A percentile compares a stretch with the other conserved stretches of the same genome.
Evolutionary conservation across 2,888 invertebrate species (phyloP).

Genomic region (Catocala sponsa): DNA sequence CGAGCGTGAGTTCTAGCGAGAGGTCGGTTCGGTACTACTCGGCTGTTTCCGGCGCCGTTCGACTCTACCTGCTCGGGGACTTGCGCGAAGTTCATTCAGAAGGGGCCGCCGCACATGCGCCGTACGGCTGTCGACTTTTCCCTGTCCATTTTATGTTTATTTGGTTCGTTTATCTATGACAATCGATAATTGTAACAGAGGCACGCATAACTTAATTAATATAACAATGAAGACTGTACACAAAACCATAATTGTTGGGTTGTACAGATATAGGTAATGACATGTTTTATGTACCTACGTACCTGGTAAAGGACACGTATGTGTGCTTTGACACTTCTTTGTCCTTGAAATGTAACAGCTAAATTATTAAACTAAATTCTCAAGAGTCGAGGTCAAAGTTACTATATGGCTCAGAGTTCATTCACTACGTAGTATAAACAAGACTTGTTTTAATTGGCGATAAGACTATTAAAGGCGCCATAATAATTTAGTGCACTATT

Average conservation of each 20-base stretch:
- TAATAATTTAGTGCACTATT: too few relatives aligned
- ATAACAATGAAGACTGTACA: slow-evolving; percentile 12
- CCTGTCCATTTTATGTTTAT: slow-evolving; percentile 51
- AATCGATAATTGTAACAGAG: slow-evolving; percentile 47
- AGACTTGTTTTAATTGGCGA: too few relatives aligned
- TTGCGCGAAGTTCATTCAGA: slow-evolving; percentile 63
- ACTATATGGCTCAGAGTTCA: too few relatives aligned
- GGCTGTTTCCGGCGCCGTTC: slow-evolving; percentile 70
- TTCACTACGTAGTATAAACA: too few relatives aligned
- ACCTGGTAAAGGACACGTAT: neutral
- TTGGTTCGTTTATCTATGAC: slow-evolving; percentile 39
- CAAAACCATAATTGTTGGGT: neutral
- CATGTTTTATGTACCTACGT: neutral
- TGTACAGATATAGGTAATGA: neutral
- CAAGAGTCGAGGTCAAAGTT: neutral
- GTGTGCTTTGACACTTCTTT: neutral
- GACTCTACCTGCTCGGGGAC: slow-evolving; percentile 47
- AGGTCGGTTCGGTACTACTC: slow-evolving; percentile 79
- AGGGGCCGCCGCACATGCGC: slow-evolving; percentile 70
- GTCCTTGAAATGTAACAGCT: neutral
- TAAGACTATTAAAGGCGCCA: too few relatives aligned
- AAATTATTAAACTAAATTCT: neutral
- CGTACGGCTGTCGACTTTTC: slow-evolving; percentile 59
- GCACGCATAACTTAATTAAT: slow-evolving; percentile 39
- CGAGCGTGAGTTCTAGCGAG: slow-evolving; percentile 72